A percentile compares a stretch with the other conserved stretches of the same genome.
Evolutionary conservation across 2,888 invertebrate genomes (phyloP).

Genomic region (Tachina lurida): DNA sequence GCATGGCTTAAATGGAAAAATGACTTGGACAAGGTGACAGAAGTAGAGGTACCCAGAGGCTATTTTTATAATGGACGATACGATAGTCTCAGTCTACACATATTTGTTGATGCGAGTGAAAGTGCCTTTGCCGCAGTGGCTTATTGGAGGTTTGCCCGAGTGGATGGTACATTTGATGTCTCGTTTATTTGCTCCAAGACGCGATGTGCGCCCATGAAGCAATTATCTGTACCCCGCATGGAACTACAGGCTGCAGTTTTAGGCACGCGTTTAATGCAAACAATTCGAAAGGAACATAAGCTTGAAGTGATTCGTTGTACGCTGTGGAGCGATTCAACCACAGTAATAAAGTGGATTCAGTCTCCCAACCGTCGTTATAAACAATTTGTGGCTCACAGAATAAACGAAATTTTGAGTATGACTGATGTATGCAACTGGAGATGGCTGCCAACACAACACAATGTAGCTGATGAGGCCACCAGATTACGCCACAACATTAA

Average conservation of each 20-base stretch:
- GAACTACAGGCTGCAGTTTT: constrained; percentile 31
- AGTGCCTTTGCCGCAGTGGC: constrained; percentile 28
- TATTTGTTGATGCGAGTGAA: constrained; percentile 25
- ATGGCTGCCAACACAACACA: constrained; percentile 11
- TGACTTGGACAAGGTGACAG: too few relatives aligned
- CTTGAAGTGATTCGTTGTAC: neutral
- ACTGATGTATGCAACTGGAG: neutral
- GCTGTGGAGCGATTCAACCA: constrained; percentile 2
- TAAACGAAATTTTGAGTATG: neutral
- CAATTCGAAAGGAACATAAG: constrained; percentile 5
- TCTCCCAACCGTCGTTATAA: neutral
- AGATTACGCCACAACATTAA: neutral
- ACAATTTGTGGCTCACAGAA: constrained; percentile 9
- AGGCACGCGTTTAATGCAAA: neutral
- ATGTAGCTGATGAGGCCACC: constrained; percentile 8
- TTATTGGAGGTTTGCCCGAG: constrained; percentile 15
- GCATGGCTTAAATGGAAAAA: neutral
- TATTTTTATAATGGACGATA: too few relatives aligned
- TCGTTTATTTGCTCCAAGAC: constrained; percentile 34
- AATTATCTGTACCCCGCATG: neutral
- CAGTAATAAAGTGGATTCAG: constrained; percentile 16
- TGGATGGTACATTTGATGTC: neutral
- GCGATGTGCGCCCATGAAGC: constrained; percentile 23
- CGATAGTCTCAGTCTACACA: constrained; percentile 18
- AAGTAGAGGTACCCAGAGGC: too few relatives aligned